A percentile compares a stretch with the other conserved stretches of the same genome.
Conservation (phyloP, 2,888 invertebrate species). For the Molanna angustata region DNA sequence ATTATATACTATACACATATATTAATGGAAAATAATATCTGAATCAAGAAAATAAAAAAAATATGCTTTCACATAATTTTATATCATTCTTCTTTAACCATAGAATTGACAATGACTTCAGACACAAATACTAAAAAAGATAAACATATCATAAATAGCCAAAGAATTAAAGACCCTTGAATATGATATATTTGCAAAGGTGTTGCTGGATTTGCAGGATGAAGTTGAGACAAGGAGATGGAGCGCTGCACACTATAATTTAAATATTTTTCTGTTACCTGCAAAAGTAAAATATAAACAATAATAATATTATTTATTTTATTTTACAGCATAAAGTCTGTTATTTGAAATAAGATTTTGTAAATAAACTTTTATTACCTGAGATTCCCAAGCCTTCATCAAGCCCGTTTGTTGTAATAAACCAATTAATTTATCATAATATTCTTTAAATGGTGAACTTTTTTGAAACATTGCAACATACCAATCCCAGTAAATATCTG, state of each 20-base stretch:
- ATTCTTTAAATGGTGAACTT: conserved; percentile 10
- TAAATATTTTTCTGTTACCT: conserved; percentile 16
- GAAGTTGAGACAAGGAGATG: conserved; percentile 6
- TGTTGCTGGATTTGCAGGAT: conserved; percentile 7
- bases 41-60: too few species aligned
- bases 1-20: too few species aligned
- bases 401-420: conserved; percentile 12
- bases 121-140: conserved; percentile 1
- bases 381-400: conserved; percentile 20
- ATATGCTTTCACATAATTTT: too few species aligned
- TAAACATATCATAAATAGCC: neutral
- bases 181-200: conserved; percentile 12
- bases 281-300: too few species aligned
- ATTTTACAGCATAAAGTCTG: too few species aligned
- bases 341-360: too few species aligned
- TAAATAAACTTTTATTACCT: too few species aligned
- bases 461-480: conserved; percentile 20
- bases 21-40: too few species aligned
- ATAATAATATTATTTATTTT: too few species aligned
- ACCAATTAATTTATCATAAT: conserved; percentile 9
- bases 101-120: conserved; percentile 4
- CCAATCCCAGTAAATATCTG: conserved; percentile 22
- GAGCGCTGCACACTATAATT: conserved; percentile 7
- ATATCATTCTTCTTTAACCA: too few species aligned
- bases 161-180: conserved; percentile 13